Conservation (phyloP, 2,888 invertebrate species). For the Diabrotica balteata region DNA sequence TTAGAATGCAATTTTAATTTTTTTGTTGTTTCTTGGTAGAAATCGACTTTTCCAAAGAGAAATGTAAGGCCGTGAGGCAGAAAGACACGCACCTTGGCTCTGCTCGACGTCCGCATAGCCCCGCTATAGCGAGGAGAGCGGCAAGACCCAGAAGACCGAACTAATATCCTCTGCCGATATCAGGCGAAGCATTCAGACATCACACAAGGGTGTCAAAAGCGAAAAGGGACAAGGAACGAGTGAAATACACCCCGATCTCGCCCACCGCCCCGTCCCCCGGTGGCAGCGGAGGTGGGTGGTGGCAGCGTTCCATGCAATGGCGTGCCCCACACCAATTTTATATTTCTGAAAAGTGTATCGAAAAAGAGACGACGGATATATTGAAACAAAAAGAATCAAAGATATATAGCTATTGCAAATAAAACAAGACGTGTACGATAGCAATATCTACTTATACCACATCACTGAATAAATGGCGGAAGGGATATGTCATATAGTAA, state of each 20-base stretch:
- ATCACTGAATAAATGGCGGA: too few relatives aligned
- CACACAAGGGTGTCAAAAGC: conserved; percentile 29
- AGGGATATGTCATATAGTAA: too few relatives aligned
- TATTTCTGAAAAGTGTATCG: too few relatives aligned
- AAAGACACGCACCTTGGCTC: conserved; percentile 5
- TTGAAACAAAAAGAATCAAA: too few relatives aligned
- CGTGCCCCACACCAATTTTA: neutral
- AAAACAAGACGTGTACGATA: too few relatives aligned
- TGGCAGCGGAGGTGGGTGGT: conserved; percentile 12
- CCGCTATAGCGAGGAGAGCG: conserved; percentile 5
- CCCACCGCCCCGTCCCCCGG: conserved; percentile 30
- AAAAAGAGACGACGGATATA: too few relatives aligned
- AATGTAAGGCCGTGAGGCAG: conserved; percentile 12
- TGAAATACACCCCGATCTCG: conserved; percentile 51
- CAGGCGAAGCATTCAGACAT: conserved; percentile 27
- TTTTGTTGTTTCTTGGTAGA: neutral
- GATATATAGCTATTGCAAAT: too few relatives aligned
- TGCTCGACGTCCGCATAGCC: conserved; percentile 3
- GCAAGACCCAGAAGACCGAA: conserved; percentile 20
- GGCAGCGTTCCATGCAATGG: conserved; percentile 8
- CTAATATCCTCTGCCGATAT: conserved; percentile 26
- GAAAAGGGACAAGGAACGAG: conserved; percentile 32
- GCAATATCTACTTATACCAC: too few relatives aligned
- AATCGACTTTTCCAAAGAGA: conserved; percentile 8
- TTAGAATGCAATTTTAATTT: too few relatives aligned